phyloP scores from a whole-genome alignment of 1,140 invertebrate genomes.

The Elysia chlorotica region DNA sequence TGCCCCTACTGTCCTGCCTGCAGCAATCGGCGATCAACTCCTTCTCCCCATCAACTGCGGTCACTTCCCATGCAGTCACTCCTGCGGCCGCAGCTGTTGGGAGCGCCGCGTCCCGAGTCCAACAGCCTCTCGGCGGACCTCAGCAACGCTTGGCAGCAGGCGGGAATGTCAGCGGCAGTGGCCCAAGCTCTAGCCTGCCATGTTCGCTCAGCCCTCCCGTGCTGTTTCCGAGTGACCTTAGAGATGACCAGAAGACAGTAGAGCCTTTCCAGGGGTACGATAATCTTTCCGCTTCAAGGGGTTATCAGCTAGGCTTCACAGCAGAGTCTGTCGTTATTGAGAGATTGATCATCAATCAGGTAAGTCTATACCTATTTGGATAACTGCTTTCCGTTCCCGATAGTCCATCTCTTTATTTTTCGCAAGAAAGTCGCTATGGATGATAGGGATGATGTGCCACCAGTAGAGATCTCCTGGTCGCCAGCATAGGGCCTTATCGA shows the following conservation, averaged over 20 bases:
- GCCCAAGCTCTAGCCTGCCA: too few species aligned
- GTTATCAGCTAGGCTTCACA: neutral
- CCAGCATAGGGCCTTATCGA: neutral
- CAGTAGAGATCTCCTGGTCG: too few species aligned
- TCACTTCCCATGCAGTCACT: neutral
- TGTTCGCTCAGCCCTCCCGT: slow-evolving; percentile 8
- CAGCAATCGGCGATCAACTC: neutral
- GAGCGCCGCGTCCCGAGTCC: neutral
- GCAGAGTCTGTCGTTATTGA: slow-evolving; percentile 11
- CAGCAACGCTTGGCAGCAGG: neutral
- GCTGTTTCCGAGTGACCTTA: slow-evolving; percentile 7
- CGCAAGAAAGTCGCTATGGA: too few species aligned
- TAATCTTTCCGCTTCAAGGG: neutral
- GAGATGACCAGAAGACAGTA: slow-evolving; percentile 5
- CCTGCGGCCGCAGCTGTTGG: slow-evolving; percentile 2
- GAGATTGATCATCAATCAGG: slow-evolving; percentile 13
- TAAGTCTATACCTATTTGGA: neutral
- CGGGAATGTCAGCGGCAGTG: neutral
- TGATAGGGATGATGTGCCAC: too few species aligned
- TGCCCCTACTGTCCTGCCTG: neutral
- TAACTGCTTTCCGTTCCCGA: neutral
- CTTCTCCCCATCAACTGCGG: neutral
- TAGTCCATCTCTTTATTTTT: too few species aligned
- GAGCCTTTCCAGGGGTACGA: neutral
- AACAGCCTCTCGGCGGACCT: neutral